Evolutionary conservation across 2,888 invertebrate genomes (phyloP), one percentile per base, ranked within the genome.

Genomic region (Pasiphila rectangulata): DNA sequence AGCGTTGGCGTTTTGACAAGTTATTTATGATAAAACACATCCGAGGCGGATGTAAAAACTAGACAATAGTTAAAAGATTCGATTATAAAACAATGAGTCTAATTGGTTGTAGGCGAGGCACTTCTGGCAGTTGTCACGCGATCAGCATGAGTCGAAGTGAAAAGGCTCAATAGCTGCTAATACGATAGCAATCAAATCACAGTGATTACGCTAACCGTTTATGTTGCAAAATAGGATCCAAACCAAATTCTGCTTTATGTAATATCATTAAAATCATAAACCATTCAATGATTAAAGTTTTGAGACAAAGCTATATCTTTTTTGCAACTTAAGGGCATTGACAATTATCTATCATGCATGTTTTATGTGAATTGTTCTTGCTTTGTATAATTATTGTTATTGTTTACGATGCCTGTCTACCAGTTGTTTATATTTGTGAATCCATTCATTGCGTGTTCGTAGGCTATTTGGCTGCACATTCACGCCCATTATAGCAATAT

Each of bases 1-100:
- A 36, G 44, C 44, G 46, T 47, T 53, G 39, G 43, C 43, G 40
- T 51, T 46, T 40, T 49, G 49, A 48, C 50, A 30, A 51, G 45
- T 53, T 55, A 46, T 55, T 51, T 46, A 35, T 44, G 53, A 46
- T 43, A 41, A 41, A 51, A 41, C 47, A 49, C 39, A 42, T 51
- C 43, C 34, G 34, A 46, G 15, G 43, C 27, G 46, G 42, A 53
- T 40, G 46, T 50, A 62, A 73, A 75, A 69, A 70, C 54, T 51
- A 62, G 61, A 77, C 70, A 78, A 76, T 72, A 63, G 59, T 60
- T 57, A 67, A 67, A 59, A 67, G 71, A 50, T 72, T 70, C 63
- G 58, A 66, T 64, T 58, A 52, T 59, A 61, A 70, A 67, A 85
- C 84, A 83, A 85, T 82, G 69, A 67, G 65, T 67, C 67, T 81